Evolutionary conservation across 2,113 vertebrate species (phyloP), one percentile per base, ranked within the genome.

Genomic region (Aegotheles bennettii): DNA sequence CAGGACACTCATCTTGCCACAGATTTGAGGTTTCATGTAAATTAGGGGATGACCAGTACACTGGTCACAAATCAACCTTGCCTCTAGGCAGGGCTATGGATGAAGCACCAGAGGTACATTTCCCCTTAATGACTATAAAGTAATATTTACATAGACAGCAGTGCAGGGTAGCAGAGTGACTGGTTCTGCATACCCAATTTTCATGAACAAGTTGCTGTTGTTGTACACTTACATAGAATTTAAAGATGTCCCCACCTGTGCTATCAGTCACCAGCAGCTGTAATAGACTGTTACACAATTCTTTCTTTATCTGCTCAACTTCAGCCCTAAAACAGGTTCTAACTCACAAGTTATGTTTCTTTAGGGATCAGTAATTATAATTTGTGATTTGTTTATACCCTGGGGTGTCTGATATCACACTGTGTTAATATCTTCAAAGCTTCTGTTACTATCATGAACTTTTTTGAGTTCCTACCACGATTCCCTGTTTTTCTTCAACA

Each of bases 331-430:
- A 85, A 76, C 35, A 48, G 25, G 19, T 91, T 87, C 48, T 51
- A 54, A 24, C 60, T 93, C 3, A 1, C 57, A 68, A 89, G 28
- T 93, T 84, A 70, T 31, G 13, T 51, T 84, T 85, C 40, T 96
- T 79, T 36, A 73, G 65, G 77, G 70, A 84, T 91, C 80, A 70
- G 54, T 70, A 67, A 76, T 69, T 92, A 59, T 76, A 82, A 67
- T 96, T 75, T 82, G 74, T 79, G 78, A 28, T 90, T 89, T 91
- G 57, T 91, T 91, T 95, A 82, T 89, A 17, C 81, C 60, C 92
- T 60, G 38, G 13, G 28, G 61, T 87, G 65, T 82, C 82, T 82
- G 57, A 61, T 85, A 94, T 56, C 67, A 82, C 40, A 28, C n/a
- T 83, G 26, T 38, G 79, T 26, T 93, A 75, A 73, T 90, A 79